Conservation (phyloP, 2,888 invertebrate genomes). For the Andrena flavipes region DNA sequence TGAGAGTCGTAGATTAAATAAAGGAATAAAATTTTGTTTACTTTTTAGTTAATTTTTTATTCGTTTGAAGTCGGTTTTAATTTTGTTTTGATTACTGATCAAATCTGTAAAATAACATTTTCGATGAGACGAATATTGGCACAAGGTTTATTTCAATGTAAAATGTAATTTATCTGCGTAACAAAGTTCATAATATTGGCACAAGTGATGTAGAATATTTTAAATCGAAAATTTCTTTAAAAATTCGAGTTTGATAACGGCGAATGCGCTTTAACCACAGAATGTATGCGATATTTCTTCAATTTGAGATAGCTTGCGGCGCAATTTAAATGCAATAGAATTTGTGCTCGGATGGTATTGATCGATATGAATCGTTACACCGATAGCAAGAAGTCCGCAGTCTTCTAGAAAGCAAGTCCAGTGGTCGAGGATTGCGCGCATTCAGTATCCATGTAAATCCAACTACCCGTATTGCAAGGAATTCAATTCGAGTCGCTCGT, state of each 20-base stretch:
- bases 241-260: neutral
- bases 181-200: neutral
- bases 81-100: too few relatives aligned
- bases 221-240: neutral
- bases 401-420: conserved; percentile 56
- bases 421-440: conserved; percentile 62
- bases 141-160: too few relatives aligned
- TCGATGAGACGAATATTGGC: too few relatives aligned
- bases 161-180: neutral
- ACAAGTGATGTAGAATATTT: neutral
- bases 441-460: conserved; percentile 75
- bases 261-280: neutral
- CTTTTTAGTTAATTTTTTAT: too few relatives aligned
- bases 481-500: conserved; percentile 76
- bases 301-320: neutral
- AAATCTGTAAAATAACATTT: too few relatives aligned
- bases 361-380: conserved; percentile 60
- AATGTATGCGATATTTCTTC: neutral
- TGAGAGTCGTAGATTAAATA: too few relatives aligned
- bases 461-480: conserved; percentile 76
- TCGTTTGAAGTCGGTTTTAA: too few relatives aligned
- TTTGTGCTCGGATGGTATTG: conserved; percentile 45
- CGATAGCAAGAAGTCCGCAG: conserved; percentile 57
- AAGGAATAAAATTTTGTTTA: too few relatives aligned
- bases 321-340: conserved; percentile 27